phyloP scores from a whole-genome alignment of 2,113 vertebrate species.

The Boleophthalmus pectinirostris region DNA sequence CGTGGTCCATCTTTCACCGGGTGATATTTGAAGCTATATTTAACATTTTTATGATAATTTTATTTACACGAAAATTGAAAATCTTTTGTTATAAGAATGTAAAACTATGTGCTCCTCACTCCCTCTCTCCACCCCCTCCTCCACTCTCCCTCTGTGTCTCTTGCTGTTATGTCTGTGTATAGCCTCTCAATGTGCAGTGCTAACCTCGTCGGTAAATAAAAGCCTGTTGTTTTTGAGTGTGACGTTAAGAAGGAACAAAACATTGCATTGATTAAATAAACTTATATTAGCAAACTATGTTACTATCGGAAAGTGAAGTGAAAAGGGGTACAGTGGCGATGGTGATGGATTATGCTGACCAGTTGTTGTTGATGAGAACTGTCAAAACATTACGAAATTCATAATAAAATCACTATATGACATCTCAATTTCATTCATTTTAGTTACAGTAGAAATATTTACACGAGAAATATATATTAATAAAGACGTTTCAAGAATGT shows the following conservation, averaged over 20 bases:
- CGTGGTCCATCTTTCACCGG: slow-evolving; percentile 35
- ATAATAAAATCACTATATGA: slow-evolving; percentile 83
- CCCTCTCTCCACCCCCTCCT: slow-evolving; percentile 19
- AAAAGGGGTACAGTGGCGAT: slow-evolving; percentile 69
- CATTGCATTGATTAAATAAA: slow-evolving; percentile 78
- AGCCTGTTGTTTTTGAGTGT: slow-evolving; percentile 82
- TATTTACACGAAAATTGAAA: slow-evolving; percentile 35
- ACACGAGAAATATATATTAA: background rate
- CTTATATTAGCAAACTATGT: slow-evolving; percentile 74
- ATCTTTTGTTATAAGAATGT: slow-evolving; percentile 71
- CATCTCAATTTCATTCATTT: slow-evolving; percentile 44
- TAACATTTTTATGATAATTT: slow-evolving; percentile 14
- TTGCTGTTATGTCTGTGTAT: slow-evolving; percentile 78
- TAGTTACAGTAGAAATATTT: background rate
- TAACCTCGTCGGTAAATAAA: slow-evolving; percentile 78
- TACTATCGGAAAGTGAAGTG: slow-evolving; percentile 74
- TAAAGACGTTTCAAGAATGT: too few species aligned
- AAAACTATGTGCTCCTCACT: slow-evolving; percentile 67
- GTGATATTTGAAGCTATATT: slow-evolving; percentile 22
- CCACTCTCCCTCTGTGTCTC: slow-evolving; percentile 65
- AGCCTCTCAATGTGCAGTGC: slow-evolving; percentile 81
- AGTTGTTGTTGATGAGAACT: slow-evolving; percentile 74
- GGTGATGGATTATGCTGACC: slow-evolving; percentile 65
- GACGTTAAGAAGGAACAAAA: slow-evolving; percentile 78
- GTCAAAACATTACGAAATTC: slow-evolving; percentile 78